Percentiles rank a stretch among this genome's conserved stretches.
These are phyloP conservation scores for Endotricha flammealis DNA, from an alignment of 2,888 invertebrate genomes.

Conservation along the genomic window DNA sequence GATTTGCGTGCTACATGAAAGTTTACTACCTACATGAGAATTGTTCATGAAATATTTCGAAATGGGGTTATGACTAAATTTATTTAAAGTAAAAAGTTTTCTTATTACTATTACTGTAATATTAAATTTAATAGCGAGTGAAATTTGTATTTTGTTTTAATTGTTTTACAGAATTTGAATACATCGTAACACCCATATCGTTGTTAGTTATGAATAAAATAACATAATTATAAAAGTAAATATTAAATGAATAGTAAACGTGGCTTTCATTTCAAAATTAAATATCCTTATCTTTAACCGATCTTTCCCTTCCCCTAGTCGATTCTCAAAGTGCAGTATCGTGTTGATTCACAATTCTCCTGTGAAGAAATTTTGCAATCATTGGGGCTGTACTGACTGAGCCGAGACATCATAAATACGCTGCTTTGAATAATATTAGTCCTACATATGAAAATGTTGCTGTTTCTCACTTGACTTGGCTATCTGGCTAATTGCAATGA, in stretches of 20 bases:
- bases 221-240: conserved; percentile 79
- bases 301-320: too few species aligned
- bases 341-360: too few species aligned
- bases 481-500: too few species aligned
- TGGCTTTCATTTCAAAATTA: conserved; percentile 58
- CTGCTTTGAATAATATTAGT: too few species aligned
- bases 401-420: too few species aligned
- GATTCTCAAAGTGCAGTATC: too few species aligned
- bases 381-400: too few species aligned
- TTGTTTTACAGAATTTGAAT: conserved; percentile 77
- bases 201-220: conserved; percentile 79
- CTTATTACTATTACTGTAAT: conserved; percentile 74
- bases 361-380: too few species aligned
- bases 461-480: too few species aligned
- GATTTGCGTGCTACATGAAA: conserved; percentile 74
- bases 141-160: conserved; percentile 77
- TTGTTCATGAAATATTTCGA: conserved; percentile 61
- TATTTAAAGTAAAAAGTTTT: conserved; percentile 70
- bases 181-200: conserved; percentile 78
- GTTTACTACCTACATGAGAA: conserved; percentile 62
- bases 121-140: conserved; percentile 78
- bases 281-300: too few species aligned
- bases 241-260: conserved; percentile 76
- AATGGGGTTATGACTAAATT: conserved; percentile 73
- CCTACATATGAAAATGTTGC: too few species aligned